Base-by-base conservation (phyloP, 2,888 invertebrate genomes). In the Cotesia congregata region DNA sequence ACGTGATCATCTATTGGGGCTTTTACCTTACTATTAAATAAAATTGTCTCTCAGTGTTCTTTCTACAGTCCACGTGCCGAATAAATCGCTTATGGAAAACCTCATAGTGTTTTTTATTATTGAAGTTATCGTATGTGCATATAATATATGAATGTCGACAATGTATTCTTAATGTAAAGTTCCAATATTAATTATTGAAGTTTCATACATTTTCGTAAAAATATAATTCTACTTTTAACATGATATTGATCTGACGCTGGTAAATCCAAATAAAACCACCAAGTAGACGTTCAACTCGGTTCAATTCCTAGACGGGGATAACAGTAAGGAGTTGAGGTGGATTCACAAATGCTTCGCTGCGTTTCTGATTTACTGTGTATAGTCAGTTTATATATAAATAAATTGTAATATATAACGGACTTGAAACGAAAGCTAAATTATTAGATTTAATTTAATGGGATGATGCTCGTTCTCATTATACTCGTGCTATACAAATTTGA, bases 351-450 rank as follows among this genome's bases (percentile, higher is more conserved):
- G 86, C 87, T 87, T 83, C 82, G 86, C 83, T 87, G 86, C 85
- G 80, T 82, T 84, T 85, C 85, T 86, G 86, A 86, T 86, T 86
- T 86, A 86, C 81, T 80, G 82, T 80, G 83, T 75, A 74, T 69
- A 65, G 70, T 74, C 74, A 78, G 77, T 77, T 77, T 78, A 74
- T 67, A 50, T 72, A 60, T 60, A 15, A 38, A 60, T 50, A 41
- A 67, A 39, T 39, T 17, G 40, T 7, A 41, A 72, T 50, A 50
- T 50, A 50, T 50, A 12, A 9, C 50, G 50, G 30, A 77, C 7
- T 67, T 9, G 17, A 67, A 70, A 74, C 72, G 69, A 68, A 67
- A 60, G 62, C 40, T 50, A 12, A 50, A 12, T 50, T 50, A 50
- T 50, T 7, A 7, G 50, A 50, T 50, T 50, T 50, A 12, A 50